Conservation (phyloP, 1,140 invertebrate genomes). For the Euschistus heros region DNA sequence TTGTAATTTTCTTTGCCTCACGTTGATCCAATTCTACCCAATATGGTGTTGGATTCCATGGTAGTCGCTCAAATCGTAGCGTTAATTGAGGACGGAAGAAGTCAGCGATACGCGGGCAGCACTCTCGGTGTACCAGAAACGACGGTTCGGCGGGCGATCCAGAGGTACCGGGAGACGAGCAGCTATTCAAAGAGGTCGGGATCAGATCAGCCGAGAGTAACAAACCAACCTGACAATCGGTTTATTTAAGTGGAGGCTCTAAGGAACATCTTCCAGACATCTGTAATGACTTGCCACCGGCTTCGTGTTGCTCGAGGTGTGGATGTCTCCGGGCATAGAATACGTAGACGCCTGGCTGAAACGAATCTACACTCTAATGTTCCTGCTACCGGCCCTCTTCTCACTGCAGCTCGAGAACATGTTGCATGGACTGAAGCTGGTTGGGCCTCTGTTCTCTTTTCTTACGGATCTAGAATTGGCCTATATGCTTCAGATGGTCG, state of each 20-base stretch:
- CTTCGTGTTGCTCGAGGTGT: no score
- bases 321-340: not conserved
- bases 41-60: no score
- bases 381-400: not conserved
- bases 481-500: constrained; percentile 20
- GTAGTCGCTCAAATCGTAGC: no score
- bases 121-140: no score
- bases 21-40: no score
- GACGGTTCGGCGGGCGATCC: no score
- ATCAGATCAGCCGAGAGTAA: not conserved
- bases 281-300: no score
- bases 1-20: no score
- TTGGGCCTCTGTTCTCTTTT: not conserved
- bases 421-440: not conserved
- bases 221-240: not conserved
- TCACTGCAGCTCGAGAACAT: not conserved
- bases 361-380: not conserved
- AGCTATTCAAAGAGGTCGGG: not conserved
- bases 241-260: not conserved
- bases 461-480: not conserved
- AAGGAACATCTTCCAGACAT: not conserved
- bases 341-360: not conserved
- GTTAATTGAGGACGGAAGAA: no score
- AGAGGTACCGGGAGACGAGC: not conserved
- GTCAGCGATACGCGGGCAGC: no score